Conservation (phyloP, 2,113 vertebrate genomes). For the Halcyon malimbica region DNA sequence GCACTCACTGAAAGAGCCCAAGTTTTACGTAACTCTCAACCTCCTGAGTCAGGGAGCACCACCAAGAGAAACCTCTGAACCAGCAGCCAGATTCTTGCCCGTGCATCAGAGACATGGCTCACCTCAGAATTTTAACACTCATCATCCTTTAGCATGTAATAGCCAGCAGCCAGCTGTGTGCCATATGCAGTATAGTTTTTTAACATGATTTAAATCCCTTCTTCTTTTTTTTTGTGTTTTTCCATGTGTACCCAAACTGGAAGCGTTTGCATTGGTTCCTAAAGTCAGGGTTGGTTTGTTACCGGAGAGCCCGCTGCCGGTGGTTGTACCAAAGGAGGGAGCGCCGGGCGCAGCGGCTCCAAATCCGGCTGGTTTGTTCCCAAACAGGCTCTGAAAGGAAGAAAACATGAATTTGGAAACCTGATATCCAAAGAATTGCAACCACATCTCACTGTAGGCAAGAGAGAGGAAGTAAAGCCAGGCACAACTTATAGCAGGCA, state of each 20-base stretch:
- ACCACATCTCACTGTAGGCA: neutral
- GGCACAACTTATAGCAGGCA: neutral
- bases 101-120: neutral
- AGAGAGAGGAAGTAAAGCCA: neutral
- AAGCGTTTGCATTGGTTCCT: slow-evolving; percentile 79
- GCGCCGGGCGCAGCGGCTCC: slow-evolving; percentile 93
- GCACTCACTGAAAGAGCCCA: neutral
- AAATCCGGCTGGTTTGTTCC: slow-evolving; percentile 89
- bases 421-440: rapidly evolving
- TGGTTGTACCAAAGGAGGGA: slow-evolving; percentile 87
- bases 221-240: neutral
- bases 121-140: slow-evolving; percentile 1
- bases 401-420: neutral
- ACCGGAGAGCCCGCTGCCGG: slow-evolving; percentile 88
- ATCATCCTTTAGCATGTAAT: neutral
- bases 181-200: slow-evolving; percentile 28
- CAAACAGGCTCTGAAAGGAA: slow-evolving; percentile 86
- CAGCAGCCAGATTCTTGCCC: neutral
- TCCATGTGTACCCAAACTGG: slow-evolving; percentile 76
- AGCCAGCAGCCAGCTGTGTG: slow-evolving; percentile 21
- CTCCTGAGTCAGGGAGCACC: neutral
- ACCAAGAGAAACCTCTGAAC: neutral
- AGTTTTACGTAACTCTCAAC: neutral
- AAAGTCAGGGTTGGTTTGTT: slow-evolving; percentile 83
- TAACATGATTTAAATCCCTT: neutral